phyloP scores from a whole-genome alignment of 2,888 invertebrate species.

The Charanyca ferruginea region DNA sequence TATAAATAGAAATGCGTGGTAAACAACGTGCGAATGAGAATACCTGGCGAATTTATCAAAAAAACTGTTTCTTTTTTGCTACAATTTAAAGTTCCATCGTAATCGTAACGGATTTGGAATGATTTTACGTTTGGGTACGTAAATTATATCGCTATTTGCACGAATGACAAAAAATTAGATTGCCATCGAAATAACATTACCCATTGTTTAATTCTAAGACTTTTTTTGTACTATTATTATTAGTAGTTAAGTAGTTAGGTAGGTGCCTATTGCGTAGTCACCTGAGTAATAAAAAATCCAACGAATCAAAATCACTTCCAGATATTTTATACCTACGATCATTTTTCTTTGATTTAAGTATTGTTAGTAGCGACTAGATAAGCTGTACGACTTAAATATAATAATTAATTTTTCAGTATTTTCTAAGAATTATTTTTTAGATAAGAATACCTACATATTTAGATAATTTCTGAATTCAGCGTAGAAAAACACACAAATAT shows the following conservation, averaged over 20 bases:
- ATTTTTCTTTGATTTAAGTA: not conserved
- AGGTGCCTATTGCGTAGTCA: constrained; percentile 4
- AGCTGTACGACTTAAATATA: too few species aligned
- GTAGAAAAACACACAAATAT: not conserved
- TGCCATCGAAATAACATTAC: constrained; percentile 22
- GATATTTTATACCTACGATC: not conserved
- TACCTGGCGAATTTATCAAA: constrained; percentile 43
- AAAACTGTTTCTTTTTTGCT: constrained; percentile 13
- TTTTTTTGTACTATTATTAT: not conserved
- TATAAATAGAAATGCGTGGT: constrained; percentile 75
- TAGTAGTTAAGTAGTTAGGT: too few species aligned
- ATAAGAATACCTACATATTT: not conserved
- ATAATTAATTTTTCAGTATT: too few species aligned
- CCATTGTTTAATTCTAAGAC: constrained; percentile 13
- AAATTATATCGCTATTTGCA: constrained; percentile 38
- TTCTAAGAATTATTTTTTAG: not conserved
- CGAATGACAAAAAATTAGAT: constrained; percentile 38
- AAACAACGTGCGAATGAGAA: constrained; percentile 53
- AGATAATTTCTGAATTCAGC: not conserved
- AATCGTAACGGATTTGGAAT: constrained; percentile 52
- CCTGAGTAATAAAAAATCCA: not conserved
- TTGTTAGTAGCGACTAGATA: not conserved
- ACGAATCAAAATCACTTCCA: not conserved
- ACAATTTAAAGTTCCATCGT: constrained; percentile 31
- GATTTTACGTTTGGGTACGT: constrained; percentile 24